Base-by-base conservation (phyloP, 2,113 vertebrate species). In the Actenoides hombroni region DNA sequence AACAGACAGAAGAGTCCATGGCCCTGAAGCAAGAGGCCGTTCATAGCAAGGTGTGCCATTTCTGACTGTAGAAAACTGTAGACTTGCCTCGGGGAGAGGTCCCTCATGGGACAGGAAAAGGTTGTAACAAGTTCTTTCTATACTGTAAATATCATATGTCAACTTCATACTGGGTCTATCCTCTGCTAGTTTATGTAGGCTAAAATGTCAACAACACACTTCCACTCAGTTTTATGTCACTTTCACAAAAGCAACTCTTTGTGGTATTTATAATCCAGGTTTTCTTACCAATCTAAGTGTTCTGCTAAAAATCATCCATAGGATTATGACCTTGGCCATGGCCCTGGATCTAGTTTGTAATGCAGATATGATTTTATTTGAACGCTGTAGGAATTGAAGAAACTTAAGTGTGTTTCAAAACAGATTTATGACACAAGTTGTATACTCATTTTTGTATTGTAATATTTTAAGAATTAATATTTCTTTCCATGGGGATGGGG, bases 141-240 rank as follows among this genome's bases (percentile, higher is more conserved):
- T 90, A 54, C 75, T 69, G 92, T 91, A 96, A 96, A 97, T 97
- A 96, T 94, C 95, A 96, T 69, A 91, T 94, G 96, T 97, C 96
- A 96, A 74, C 85, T 94, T 82, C 71, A 49, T 67, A 54, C 49
- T 77, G 91, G 84, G 63, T 90, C 75, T 93, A 69, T 95, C 74
- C 54, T 80, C 68, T 68, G 40, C 79, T 94, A 46, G 90, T 87
- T 95, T 90, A 65, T 85, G 93, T 94, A 91, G 89, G 87, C 42
- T 91, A 83, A 97, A 96, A 96, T 97, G 95, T 96, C 95, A 95
- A 65, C 91, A 92, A 61, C 85, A 90, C 60, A 29, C 77, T 95
- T 94, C 74, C 53, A 44, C 86, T 94, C 69, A 39, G 63, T 73
- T 94, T 93, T 63, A 57, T 91, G 94, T 88, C 84, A 74, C 54